Evolutionary conservation across 2,797 vertebrate genomes (phyloP).

Genomic region (Malacoctenus gilli): DNA sequence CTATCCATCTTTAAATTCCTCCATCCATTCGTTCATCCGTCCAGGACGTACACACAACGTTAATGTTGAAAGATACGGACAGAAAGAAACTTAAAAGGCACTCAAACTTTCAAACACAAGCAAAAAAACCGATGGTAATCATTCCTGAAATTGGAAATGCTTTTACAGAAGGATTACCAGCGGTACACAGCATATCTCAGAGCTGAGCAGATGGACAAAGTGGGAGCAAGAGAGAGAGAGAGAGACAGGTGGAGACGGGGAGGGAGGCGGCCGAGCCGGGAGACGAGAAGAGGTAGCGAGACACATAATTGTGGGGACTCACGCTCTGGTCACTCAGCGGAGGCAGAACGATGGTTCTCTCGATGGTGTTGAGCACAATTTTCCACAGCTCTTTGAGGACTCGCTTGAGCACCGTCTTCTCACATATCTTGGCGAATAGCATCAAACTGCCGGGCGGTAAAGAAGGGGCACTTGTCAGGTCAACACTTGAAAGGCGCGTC

Average conservation of each 20-base stretch:
- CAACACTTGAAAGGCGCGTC: constrained; percentile 14
- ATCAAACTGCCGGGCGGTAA: constrained; percentile 85
- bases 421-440: constrained; percentile 96
- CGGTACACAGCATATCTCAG: too few relatives aligned
- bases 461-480: constrained; percentile 44
- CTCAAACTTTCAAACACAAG: too few relatives aligned
- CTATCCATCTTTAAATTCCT: too few relatives aligned
- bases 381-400: constrained; percentile 98
- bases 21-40: too few relatives aligned
- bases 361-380: constrained; percentile 94
- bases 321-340: constrained; percentile 94
- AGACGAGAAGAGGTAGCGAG: constrained; percentile 16
- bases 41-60: too few relatives aligned
- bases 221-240: too few relatives aligned
- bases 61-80: too few relatives aligned
- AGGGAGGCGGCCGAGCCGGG: constrained; percentile 13
- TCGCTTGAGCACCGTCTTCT: constrained; percentile 97
- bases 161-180: too few relatives aligned
- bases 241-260: constrained; percentile 34
- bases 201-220: constrained; percentile 46
- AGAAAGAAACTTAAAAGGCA: too few relatives aligned
- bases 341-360: constrained; percentile 94
- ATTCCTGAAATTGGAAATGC: too few relatives aligned
- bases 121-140: too few relatives aligned
- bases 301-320: constrained; percentile 71